Evolutionary conservation across 2,113 vertebrate species (phyloP).

Genomic region (Pelmatolapia mariae): DNA sequence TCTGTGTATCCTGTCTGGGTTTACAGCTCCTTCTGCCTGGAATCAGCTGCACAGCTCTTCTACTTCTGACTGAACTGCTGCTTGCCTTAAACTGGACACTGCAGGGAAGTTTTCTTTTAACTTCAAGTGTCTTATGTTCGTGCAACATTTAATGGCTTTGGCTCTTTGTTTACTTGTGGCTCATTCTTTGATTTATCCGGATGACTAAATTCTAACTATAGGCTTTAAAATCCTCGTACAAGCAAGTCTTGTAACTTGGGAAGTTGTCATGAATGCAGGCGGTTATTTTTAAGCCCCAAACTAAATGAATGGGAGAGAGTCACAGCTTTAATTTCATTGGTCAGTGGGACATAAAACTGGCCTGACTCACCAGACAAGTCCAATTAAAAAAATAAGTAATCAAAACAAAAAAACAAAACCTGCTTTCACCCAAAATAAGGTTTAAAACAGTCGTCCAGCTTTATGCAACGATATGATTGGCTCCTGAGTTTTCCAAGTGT

Average conservation of each 20-base stretch:
- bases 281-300: not conserved
- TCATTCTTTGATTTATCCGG: not conserved
- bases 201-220: not conserved
- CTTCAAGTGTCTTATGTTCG: accelerated
- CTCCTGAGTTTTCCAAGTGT: not conserved
- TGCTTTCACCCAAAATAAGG: not conserved
- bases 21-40: not conserved
- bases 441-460: not conserved
- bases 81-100: not conserved
- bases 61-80: not conserved
- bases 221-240: not conserved
- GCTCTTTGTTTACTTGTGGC: not conserved
- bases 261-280: not conserved
- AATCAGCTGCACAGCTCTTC: not conserved
- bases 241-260: not conserved
- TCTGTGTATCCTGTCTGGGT: not conserved
- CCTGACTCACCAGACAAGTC: not conserved
- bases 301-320: not conserved
- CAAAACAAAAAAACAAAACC: not conserved
- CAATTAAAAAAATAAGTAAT: not conserved
- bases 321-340: not conserved
- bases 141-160: not conserved
- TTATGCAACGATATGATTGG: not conserved
- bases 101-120: not conserved
- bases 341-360: not conserved